phyloP scores from a whole-genome alignment of 2,888 invertebrate genomes.

The Ectemnius continuus region DNA sequence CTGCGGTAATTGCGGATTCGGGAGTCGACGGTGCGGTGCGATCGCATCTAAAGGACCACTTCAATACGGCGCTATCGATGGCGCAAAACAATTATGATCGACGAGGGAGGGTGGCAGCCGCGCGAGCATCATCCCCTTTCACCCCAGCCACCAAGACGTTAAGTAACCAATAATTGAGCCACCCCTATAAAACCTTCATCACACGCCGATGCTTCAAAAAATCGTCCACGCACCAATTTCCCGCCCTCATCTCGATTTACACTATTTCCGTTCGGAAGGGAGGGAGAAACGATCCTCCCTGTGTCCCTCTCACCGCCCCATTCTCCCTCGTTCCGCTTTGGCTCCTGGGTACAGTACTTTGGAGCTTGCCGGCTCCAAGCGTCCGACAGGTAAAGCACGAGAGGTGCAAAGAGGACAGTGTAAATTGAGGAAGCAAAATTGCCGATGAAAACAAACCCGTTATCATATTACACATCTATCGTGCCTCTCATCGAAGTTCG shows the following conservation, averaged over 20 bases:
- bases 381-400: slow-evolving; percentile 22
- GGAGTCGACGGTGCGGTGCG: slow-evolving; percentile 17
- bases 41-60: slow-evolving; percentile 21
- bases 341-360: neutral
- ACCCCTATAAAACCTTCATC: slow-evolving; percentile 72
- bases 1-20: slow-evolving; percentile 50
- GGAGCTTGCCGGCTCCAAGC: slow-evolving; percentile 10
- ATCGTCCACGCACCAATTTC: slow-evolving; percentile 72
- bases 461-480: slow-evolving; percentile 59
- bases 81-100: slow-evolving; percentile 50
- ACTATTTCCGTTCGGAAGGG: slow-evolving; percentile 65
- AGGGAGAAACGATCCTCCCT: slow-evolving; percentile 32
- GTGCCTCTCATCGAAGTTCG: slow-evolving; percentile 6
- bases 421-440: slow-evolving; percentile 48
- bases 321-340: slow-evolving; percentile 9
- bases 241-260: slow-evolving; percentile 68
- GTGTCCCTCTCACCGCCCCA: no score
- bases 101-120: slow-evolving; percentile 13
- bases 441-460: slow-evolving; percentile 67
- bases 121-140: neutral
- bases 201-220: slow-evolving; percentile 67
- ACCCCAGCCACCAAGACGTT: slow-evolving; percentile 41
- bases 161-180: slow-evolving; percentile 69
- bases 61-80: slow-evolving; percentile 19
- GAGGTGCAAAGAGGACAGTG: slow-evolving; percentile 29